Conservation (phyloP, 2,113 vertebrate genomes). For the Ammodytes dubius region DNA sequence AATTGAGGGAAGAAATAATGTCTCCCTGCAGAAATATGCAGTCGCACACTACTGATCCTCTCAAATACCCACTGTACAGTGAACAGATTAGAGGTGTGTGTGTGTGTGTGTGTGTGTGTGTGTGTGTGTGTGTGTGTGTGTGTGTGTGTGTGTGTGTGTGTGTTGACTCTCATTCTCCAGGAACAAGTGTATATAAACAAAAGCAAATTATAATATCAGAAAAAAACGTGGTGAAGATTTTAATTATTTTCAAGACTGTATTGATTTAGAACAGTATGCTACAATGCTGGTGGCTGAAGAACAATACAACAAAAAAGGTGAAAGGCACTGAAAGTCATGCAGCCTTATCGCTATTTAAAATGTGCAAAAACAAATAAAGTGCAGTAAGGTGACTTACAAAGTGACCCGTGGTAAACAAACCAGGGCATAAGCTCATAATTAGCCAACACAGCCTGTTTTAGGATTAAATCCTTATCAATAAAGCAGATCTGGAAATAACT, state of each 20-base stretch:
- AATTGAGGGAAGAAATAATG: conserved; percentile 82
- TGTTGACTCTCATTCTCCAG: conserved; percentile 59
- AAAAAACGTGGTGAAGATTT: conserved; percentile 25
- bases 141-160: conserved; percentile 38
- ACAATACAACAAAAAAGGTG: not conserved
- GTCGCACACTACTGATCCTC: conserved; percentile 75
- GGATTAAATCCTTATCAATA: conserved; percentile 34
- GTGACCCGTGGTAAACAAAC: conserved; percentile 19
- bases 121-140: no score
- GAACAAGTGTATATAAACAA: conserved; percentile 68
- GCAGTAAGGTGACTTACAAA: conserved; percentile 2
- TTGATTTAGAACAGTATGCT: conserved; percentile 7
- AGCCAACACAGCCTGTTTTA: conserved; percentile 34
- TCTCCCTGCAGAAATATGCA: conserved; percentile 79
- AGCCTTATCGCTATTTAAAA: not conserved
- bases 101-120: not conserved
- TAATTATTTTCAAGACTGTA: conserved; percentile 1
- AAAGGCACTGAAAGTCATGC: not conserved
- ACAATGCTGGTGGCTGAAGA: not conserved
- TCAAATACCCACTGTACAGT: conserved; percentile 74
- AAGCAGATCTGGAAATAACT: conserved; percentile 18
- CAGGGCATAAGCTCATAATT: conserved; percentile 28
- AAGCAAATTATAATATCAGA: conserved; percentile 53
- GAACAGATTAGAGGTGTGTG: conserved; percentile 70
- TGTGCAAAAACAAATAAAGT: conserved; percentile 4